A percentile compares a stretch with the other conserved stretches of the same genome.
Conservation (phyloP, 2,888 invertebrate species). For the Hedya salicella region DNA sequence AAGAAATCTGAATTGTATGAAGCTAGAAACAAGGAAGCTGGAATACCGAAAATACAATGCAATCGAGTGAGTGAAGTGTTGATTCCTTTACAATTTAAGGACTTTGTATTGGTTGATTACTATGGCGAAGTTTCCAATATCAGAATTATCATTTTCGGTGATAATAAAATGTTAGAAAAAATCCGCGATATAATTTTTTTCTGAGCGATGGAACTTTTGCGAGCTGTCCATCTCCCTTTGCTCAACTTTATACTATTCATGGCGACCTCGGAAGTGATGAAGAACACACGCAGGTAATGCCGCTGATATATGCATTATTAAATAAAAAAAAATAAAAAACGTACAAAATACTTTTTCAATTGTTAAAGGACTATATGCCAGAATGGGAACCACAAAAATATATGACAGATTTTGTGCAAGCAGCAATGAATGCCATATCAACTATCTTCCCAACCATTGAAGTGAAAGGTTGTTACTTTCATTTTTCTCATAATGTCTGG, state of each 20-base stretch:
- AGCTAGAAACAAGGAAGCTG: conserved; percentile 37
- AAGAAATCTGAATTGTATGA: too few species aligned
- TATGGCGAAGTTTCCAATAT: too few species aligned
- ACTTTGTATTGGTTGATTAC: conserved; percentile 30
- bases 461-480: conserved; percentile 37
- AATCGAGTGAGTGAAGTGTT: conserved; percentile 31
- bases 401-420: conserved; percentile 36
- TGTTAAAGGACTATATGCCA: too few species aligned
- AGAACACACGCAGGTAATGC: conserved; percentile 29
- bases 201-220: conserved; percentile 35
- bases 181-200: neutral
- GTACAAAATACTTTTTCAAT: too few species aligned
- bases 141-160: too few species aligned
- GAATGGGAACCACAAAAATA: too few species aligned
- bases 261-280: conserved; percentile 33
- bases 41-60: conserved; percentile 36
- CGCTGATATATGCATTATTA: conserved; percentile 37
- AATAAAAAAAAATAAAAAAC: conserved; percentile 34
- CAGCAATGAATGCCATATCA: conserved; percentile 37
- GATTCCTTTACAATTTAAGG: conserved; percentile 33
- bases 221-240: conserved; percentile 37
- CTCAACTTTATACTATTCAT: conserved; percentile 29
- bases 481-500: conserved; percentile 40
- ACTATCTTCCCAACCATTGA: conserved; percentile 27
- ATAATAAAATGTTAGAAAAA: too few species aligned